Conservation (phyloP, 2,113 vertebrate genomes). For the Puffinus mauretanicus region DNA sequence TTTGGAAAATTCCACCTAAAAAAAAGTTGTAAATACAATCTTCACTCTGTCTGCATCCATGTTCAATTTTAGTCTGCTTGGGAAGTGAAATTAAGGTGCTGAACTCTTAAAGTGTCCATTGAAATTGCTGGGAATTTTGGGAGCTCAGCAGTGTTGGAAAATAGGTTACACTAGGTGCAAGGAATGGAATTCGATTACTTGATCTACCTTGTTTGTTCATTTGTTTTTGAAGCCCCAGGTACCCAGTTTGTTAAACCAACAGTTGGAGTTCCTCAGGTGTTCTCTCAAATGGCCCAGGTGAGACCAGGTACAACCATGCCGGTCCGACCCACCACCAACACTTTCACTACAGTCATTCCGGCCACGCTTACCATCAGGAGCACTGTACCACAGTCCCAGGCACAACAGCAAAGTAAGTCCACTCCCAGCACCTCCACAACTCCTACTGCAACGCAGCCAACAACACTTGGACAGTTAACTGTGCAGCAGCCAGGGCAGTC, state of each 20-base stretch:
- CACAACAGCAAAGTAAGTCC: slow-evolving; percentile 76
- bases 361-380: slow-evolving; percentile 87
- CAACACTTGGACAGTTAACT: slow-evolving; percentile 70
- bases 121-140: not conserved
- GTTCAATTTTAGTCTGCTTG: not conserved
- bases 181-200: not conserved
- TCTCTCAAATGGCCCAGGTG: slow-evolving; percentile 81
- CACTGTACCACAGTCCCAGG: slow-evolving; percentile 74
- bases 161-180: no score
- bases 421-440: slow-evolving; percentile 72
- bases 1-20: not conserved
- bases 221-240: slow-evolving; percentile 74
- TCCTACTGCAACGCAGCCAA: slow-evolving; percentile 71
- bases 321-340: slow-evolving; percentile 73
- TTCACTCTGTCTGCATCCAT: not conserved
- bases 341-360: slow-evolving; percentile 86
- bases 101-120: not conserved
- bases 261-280: slow-evolving; percentile 82
- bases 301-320: slow-evolving; percentile 71
- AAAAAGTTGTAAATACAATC: not conserved
- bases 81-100: not conserved
- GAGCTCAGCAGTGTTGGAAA: not conserved
- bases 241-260: slow-evolving; percentile 86
- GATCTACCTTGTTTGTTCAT: not conserved
- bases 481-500: slow-evolving; percentile 71